A percentile compares a stretch with the other conserved stretches of the same genome.
Evolutionary conservation across 2,113 vertebrate genomes (phyloP).

Genomic region (Pituophis catenifer): DNA sequence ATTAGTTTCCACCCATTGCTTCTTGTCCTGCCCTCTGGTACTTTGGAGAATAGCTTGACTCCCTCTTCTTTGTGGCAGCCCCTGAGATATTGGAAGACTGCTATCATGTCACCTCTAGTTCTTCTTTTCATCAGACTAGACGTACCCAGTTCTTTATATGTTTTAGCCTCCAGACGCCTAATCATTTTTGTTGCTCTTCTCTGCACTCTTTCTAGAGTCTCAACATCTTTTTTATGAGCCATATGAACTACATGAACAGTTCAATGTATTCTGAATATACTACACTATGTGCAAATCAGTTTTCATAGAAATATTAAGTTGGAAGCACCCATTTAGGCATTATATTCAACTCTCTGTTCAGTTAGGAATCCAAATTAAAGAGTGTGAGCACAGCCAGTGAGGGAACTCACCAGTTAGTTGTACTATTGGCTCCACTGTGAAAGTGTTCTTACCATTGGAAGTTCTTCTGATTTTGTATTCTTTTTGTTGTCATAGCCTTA

Average conservation of each 20-base stretch:
- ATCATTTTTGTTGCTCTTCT: too few relatives aligned
- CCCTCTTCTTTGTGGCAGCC: too few relatives aligned
- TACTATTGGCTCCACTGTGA: background rate
- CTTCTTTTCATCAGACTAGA: too few relatives aligned
- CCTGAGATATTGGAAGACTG: too few relatives aligned
- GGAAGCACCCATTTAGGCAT: background rate
- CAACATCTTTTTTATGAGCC: background rate
- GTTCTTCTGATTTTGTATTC: background rate
- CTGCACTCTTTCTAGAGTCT: too few relatives aligned
- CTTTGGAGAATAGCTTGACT: too few relatives aligned
- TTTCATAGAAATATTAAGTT: background rate
- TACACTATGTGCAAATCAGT: background rate
- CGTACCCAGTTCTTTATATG: too few relatives aligned
- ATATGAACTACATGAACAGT: background rate
- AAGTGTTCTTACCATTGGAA: background rate
- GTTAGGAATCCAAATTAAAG: background rate
- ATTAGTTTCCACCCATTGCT: too few relatives aligned
- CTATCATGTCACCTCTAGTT: too few relatives aligned
- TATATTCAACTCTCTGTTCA: background rate
- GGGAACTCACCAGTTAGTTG: background rate
- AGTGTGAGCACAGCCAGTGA: background rate
- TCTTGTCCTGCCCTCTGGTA: too few relatives aligned
- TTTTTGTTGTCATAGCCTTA: background rate
- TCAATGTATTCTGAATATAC: background rate
- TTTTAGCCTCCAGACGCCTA: too few relatives aligned